Conservation (phyloP, 2,113 vertebrate species). For the Dunckerocampus dactyliophorus region DNA sequence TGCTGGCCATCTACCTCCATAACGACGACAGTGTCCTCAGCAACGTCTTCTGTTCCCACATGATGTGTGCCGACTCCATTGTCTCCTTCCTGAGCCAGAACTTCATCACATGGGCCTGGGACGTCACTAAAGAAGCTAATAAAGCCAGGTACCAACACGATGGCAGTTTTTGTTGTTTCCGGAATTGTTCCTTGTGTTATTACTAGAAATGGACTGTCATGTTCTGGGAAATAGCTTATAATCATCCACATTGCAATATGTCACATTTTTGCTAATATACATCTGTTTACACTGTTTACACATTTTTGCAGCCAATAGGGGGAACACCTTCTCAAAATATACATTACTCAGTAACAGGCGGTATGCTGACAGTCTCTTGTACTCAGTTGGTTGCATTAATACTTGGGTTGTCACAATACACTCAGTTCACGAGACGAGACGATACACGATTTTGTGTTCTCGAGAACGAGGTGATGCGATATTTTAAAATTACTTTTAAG, state of each 20-base stretch:
- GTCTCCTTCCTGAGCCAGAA: slow-evolving; percentile 99
- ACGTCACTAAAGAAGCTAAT: slow-evolving; percentile 95
- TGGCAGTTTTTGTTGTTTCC: neutral
- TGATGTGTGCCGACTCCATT: slow-evolving; percentile 98
- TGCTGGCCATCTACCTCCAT: slow-evolving; percentile 99
- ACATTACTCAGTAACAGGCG: too few species aligned
- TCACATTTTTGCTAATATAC: neutral
- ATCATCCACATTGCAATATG: neutral
- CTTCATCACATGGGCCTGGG: slow-evolving; percentile 99
- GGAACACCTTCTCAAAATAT: too few species aligned
- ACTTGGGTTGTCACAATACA: too few species aligned
- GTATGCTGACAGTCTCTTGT: too few species aligned
- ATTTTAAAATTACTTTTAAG: too few species aligned
- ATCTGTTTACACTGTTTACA: neutral
- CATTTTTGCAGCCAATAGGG: neutral
- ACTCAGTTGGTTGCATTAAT: too few species aligned
- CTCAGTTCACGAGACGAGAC: too few species aligned
- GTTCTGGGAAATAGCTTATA: neutral
- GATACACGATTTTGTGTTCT: too few species aligned
- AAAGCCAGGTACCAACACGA: slow-evolving; percentile 83
- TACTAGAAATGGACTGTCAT: neutral
- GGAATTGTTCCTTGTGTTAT: neutral
- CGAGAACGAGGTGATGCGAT: too few species aligned
- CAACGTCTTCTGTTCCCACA: slow-evolving; percentile 99
- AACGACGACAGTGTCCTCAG: slow-evolving; percentile 97